Evolutionary conservation across 2,113 vertebrate genomes (phyloP), one percentile per base, ranked within the genome.

Genomic region (Colaptes auratus): DNA sequence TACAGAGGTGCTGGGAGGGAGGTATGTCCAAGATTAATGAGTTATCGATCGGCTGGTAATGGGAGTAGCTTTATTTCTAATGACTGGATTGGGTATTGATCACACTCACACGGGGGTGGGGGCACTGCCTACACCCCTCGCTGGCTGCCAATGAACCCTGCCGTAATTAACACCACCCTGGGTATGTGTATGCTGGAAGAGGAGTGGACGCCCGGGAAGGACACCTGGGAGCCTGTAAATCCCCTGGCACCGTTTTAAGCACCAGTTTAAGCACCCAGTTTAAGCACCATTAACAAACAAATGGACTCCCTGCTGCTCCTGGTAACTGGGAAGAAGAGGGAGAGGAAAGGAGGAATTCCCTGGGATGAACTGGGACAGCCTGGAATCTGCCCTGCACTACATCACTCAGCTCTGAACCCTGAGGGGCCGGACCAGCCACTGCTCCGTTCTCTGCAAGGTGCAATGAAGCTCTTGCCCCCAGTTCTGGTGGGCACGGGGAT

Each of bases 21-120:
- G 76, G 33, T 16, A 8, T 1, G 3, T 13, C 80, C 81, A 13
- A 36, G 74, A 33, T 77, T 92, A 89, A 95, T 90, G 91, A 93
- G 85, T 92, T 95, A 96, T 95, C 25, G 96, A 97, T 80, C 72
- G 44, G 77, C 74, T 92, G 83, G 69, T 87, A 77, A 95, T 80
- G 36, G 81, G 71, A 92, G 77, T 21, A 89, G 81, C 94, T 95
- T 95, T 91, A 73, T 81, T 95, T 88, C 93, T 95, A 95, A 90
- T 95, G 90, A 75, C 81, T 81, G 52, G 52, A 84, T 95, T 95
- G 83, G 70, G 92, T 92, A 95, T 92, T 80, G 95, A 94, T 87
- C 86, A 2, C 0, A 1, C n/a, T 60, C n/a, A 4, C 52, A 6
- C 1, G 15, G 52, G 59, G n/a, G 42, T 27, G 65, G 60, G 36